Base-by-base conservation (phyloP, 1,140 invertebrate genomes). In the Trinorchestia longiramus region DNA sequence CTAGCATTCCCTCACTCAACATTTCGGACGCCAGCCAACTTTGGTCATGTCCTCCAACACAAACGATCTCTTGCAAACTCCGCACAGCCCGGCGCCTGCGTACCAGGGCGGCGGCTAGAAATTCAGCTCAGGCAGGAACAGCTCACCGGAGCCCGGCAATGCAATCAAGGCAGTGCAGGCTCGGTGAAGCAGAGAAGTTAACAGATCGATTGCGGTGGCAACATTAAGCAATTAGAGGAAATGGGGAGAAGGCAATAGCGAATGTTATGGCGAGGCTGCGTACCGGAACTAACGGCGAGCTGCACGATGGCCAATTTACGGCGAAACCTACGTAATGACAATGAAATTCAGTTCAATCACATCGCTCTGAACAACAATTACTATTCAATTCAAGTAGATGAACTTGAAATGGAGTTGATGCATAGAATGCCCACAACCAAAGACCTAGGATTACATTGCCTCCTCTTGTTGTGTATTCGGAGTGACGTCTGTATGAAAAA, bases 191-290 rank as follows among this genome's bases (percentile, higher is more conserved):
- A 36, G 41, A 92, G 92, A 45, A 94, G 92, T 94, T 94, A 94
- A 94, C 92, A 45, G 92, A 94, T 94, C 92, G 92, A 94, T 94
- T 94, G 92, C 43, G 92, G 92, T 44, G n/a, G 92, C 92, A 94
- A 94, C 92, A 94, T 94, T 94, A 94, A 44, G 92, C 92, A 94
- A 94, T 94, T 94, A 94, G 92, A 94, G 92, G 92, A 44, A 47
- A 40, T 94, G 40, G 44, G 40, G 43, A n/a, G 43, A 94, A 23
- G 43, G 92, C 92, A 94, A 47, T 94, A 47, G 44, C 40, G 92
- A 42, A 11, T 45, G 43, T 43, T 43, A 45, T 94, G 92, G 43
- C 40, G 44, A 44, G 92, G 36, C 44, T 47, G 44, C 92, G 43
- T 36, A 45, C 44, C 43, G 40, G 43, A 43, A 45, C 92, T 94